Conservation (phyloP, 2,888 invertebrate genomes). For the Megaustenia siamemsis region DNA sequence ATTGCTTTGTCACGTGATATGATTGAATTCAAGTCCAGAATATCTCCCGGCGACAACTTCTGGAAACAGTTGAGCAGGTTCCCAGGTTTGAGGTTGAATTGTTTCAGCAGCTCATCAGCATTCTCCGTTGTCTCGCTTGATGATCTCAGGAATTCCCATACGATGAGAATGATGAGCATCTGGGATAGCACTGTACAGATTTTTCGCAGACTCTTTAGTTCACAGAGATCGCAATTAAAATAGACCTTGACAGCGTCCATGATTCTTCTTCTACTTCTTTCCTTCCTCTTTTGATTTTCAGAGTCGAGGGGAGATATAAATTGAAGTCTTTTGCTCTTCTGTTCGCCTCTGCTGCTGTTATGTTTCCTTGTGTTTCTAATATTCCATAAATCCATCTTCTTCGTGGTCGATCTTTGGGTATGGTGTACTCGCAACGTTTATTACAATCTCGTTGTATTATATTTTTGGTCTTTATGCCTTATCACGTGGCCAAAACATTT, state of each 20-base stretch:
- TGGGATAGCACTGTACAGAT: neutral
- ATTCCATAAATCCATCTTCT: too few relatives aligned
- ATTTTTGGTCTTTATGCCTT: too few relatives aligned
- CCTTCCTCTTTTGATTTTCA: too few relatives aligned
- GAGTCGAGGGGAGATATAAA: too few relatives aligned
- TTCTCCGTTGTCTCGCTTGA: neutral
- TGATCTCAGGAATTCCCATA: constrained; percentile 31
- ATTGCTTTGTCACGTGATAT: neutral
- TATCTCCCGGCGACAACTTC: neutral
- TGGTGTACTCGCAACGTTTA: too few relatives aligned
- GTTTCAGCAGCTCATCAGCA: neutral
- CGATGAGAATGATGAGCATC: constrained; percentile 3
- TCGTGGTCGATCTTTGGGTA: too few relatives aligned
- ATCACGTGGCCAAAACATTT: too few relatives aligned
- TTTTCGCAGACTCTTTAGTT: neutral
- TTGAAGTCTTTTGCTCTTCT: too few relatives aligned
- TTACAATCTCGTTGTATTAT: too few relatives aligned
- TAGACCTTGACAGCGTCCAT: neutral
- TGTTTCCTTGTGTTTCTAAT: too few relatives aligned
- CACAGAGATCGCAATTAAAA: neutral
- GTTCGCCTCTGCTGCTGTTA: too few relatives aligned
- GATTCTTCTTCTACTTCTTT: too few relatives aligned
- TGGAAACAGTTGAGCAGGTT: neutral
- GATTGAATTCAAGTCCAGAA: neutral
- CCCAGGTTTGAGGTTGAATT: neutral